These are phyloP conservation scores for Gortyna flavago DNA, from an alignment of 2,888 invertebrate species.

Conservation along the genomic window DNA sequence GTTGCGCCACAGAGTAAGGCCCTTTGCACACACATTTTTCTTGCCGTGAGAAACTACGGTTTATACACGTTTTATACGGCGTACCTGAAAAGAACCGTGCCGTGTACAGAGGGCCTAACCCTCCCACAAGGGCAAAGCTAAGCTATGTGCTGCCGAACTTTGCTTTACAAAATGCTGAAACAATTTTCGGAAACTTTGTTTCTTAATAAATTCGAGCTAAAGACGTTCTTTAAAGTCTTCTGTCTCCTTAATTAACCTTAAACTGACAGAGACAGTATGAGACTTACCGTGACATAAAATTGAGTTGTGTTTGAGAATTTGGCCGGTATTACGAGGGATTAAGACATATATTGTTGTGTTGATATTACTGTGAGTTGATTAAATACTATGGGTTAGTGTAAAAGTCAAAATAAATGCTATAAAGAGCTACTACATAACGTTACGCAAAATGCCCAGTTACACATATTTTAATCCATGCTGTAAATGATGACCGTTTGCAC, in stretches of 20 bases:
- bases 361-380: slow-evolving; percentile 34
- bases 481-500: not conserved
- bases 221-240: not conserved
- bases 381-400: not conserved
- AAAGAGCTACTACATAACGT: not conserved
- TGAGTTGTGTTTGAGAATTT: not conserved
- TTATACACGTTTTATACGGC: no score
- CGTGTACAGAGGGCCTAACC: no score
- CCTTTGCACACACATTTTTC: no score
- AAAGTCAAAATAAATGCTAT: not conserved
- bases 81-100: no score
- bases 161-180: not conserved
- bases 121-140: not conserved
- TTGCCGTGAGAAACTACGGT: no score
- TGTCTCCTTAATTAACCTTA: not conserved
- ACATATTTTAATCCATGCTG: not conserved
- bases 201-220: not conserved
- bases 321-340: not conserved
- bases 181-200: not conserved
- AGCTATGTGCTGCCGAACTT: not conserved
- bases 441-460: slow-evolving; percentile 2
- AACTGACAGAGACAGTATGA: not conserved
- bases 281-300: not conserved
- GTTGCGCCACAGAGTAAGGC: not conserved
- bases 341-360: slow-evolving; percentile 24